phyloP scores from a whole-genome alignment of 2,797 vertebrate species.

The Acanthopagrus latus region DNA sequence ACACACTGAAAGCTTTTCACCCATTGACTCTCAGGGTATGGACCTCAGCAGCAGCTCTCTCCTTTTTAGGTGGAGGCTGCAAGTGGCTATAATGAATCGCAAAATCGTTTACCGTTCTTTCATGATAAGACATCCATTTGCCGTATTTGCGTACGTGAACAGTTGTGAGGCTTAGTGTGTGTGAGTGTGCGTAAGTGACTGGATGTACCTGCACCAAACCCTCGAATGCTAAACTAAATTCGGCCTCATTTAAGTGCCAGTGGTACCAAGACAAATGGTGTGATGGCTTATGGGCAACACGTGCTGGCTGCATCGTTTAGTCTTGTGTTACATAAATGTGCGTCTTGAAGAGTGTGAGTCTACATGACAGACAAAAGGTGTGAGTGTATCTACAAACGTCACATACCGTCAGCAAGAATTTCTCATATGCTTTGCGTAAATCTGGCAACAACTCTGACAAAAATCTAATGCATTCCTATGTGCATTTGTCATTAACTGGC shows the following conservation, averaged over 20 bases:
- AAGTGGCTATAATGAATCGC: conserved; percentile 47
- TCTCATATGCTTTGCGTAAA: not conserved
- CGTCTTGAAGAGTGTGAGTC: not conserved
- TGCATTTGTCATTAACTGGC: not conserved
- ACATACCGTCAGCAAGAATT: not conserved
- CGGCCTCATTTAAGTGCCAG: not conserved
- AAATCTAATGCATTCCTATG: not conserved
- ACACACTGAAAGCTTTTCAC: conserved; percentile 43
- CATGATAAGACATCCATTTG: conserved; percentile 7
- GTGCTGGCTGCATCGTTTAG: not conserved
- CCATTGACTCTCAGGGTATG: conserved; percentile 55
- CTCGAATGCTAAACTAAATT: not conserved
- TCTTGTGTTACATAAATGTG: not conserved
- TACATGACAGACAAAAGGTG: not conserved
- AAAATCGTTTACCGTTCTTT: conserved; percentile 3
- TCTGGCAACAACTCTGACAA: not conserved
- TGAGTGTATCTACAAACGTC: not conserved
- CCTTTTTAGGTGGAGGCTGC: conserved; percentile 72
- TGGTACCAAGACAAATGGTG: not conserved
- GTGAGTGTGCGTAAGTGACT: not conserved
- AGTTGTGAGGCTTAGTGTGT: not conserved
- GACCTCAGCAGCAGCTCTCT: conserved; percentile 52
- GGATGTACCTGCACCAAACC: not conserved
- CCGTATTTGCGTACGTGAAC: not conserved
- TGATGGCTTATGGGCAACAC: not conserved